Conservation (phyloP, 2,888 invertebrate genomes). For the Sesia bembeciformis region DNA sequence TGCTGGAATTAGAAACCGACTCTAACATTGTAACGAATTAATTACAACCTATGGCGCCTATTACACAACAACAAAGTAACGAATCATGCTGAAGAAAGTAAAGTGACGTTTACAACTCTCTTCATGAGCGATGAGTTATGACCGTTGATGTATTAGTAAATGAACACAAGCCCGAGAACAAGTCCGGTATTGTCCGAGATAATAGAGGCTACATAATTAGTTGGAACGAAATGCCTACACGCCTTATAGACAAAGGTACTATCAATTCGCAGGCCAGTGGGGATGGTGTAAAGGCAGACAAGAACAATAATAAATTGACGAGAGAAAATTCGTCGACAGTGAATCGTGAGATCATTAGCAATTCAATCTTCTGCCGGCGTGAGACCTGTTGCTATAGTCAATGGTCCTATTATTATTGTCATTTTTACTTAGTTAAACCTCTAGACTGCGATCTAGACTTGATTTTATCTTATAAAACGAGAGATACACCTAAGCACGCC, state of each 20-base stretch:
- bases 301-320: slow-evolving; percentile 37
- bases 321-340: slow-evolving; percentile 35
- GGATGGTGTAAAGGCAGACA: slow-evolving; percentile 24
- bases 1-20: slow-evolving; percentile 25
- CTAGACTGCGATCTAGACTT: not conserved
- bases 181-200: slow-evolving; percentile 42
- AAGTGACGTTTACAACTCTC: slow-evolving; percentile 39
- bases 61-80: slow-evolving; percentile 30
- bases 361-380: slow-evolving; percentile 4
- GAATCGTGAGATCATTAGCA: slow-evolving; percentile 27
- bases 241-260: slow-evolving; percentile 50
- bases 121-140: slow-evolving; percentile 53
- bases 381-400: not conserved
- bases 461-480: not conserved
- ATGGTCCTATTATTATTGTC: not conserved
- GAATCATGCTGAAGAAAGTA: slow-evolving; percentile 50
- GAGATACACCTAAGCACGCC: not conserved
- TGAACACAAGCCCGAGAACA: slow-evolving; percentile 49
- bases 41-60: slow-evolving; percentile 31
- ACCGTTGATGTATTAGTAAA: slow-evolving; percentile 47
- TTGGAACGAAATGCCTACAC: slow-evolving; percentile 44
- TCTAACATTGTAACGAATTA: slow-evolving; percentile 29
- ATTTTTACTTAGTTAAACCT: not conserved
- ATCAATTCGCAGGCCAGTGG: slow-evolving; percentile 37
- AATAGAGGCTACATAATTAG: slow-evolving; percentile 52